Percentiles rank a stretch among this genome's conserved stretches.
Evolutionary conservation across 92 coral and sea anemone species (phyloP).

Genomic region (Palythoa grandis): DNA sequence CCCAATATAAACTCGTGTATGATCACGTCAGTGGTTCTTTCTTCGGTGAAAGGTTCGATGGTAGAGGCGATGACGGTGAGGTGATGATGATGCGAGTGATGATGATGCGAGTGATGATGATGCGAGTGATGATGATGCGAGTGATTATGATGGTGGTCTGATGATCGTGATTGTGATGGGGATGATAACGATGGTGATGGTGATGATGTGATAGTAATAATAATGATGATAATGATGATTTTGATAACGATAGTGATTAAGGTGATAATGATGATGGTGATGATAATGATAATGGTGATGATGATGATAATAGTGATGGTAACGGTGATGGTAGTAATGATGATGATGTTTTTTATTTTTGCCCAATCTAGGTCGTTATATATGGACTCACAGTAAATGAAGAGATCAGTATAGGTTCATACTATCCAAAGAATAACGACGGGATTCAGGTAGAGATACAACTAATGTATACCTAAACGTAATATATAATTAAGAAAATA

Average conservation of each 20-base stretch:
- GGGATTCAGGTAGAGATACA: neutral
- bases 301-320: neutral
- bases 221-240: neutral
- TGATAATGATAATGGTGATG: neutral
- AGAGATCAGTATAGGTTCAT: neutral
- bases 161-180: neutral
- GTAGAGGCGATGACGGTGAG: too few species aligned
- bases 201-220: neutral
- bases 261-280: neutral
- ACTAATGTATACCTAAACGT: neutral
- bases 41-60: too few species aligned
- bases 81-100: neutral
- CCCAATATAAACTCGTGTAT: too few species aligned
- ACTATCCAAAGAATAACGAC: constrained; percentile 3
- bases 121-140: too few species aligned
- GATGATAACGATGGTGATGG: neutral
- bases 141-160: neutral
- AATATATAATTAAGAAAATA: neutral
- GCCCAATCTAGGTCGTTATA: neutral
- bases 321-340: neutral
- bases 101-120: neutral
- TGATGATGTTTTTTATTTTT: neutral
- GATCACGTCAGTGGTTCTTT: too few species aligned
- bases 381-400: neutral
- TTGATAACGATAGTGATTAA: too few species aligned